Evolutionary conservation across 2,888 invertebrate species (phyloP).

Genomic region (Oscheius sp.): DNA sequence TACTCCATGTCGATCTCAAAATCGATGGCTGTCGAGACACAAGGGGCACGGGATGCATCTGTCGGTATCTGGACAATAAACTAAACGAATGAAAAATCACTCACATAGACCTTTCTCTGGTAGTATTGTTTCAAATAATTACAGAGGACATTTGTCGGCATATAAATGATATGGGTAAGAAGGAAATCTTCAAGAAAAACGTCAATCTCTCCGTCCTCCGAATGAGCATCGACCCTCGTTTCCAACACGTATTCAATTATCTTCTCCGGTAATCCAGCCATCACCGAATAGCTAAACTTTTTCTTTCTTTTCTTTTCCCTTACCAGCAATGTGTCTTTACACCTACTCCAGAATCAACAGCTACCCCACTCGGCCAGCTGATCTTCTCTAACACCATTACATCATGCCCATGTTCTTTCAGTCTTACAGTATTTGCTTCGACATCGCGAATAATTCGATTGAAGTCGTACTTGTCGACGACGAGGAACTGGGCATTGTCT

Average conservation of each 20-base stretch:
- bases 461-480: constrained; percentile 86
- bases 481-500: constrained; percentile 83
- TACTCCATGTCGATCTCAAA: constrained; percentile 39
- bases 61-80: constrained; percentile 1
- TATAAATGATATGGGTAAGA: constrained; percentile 83
- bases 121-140: constrained; percentile 69
- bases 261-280: constrained; percentile 86
- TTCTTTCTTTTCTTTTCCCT: not conserved
- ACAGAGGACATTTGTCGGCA: constrained; percentile 81
- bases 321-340: constrained; percentile 31
- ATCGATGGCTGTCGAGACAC: constrained; percentile 25
- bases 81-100: constrained; percentile 1
- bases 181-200: constrained; percentile 83
- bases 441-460: constrained; percentile 79
- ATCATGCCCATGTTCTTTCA: constrained; percentile 85
- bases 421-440: constrained; percentile 85
- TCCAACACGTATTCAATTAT: constrained; percentile 86
- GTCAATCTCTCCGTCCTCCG: constrained; percentile 48
- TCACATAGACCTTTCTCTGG: constrained; percentile 42
- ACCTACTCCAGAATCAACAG: constrained; percentile 36
- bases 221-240: constrained; percentile 77
- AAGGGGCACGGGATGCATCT: constrained; percentile 1
- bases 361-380: constrained; percentile 50
- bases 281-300: constrained; percentile 80
- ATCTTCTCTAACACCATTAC: constrained; percentile 82